phyloP scores from a whole-genome alignment of 2,113 vertebrate genomes.

The Microtus oregoni region DNA sequence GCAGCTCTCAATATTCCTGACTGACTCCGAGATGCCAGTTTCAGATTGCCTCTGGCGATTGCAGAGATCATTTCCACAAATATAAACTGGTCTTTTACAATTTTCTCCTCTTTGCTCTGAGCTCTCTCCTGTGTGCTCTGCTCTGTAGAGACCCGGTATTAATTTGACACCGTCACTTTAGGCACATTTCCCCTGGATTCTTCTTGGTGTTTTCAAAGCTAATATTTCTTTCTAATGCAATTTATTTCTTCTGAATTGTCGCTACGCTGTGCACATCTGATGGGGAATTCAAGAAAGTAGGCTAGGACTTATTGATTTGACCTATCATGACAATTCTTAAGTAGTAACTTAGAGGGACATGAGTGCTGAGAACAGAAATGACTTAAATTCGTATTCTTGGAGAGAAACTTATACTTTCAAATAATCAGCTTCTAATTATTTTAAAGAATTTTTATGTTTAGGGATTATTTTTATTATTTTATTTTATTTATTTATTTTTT shows the following conservation, averaged over 20 bases:
- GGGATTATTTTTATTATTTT: background rate
- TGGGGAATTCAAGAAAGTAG: background rate
- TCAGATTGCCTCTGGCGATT: slow-evolving; percentile 71
- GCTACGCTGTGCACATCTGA: background rate
- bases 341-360: background rate
- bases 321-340: background rate
- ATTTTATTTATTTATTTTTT: too few species aligned
- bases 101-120: slow-evolving; percentile 73
- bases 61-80: slow-evolving; percentile 76
- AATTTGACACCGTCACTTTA: slow-evolving; percentile 59
- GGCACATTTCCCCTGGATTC: slow-evolving; percentile 40
- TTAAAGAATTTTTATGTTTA: slow-evolving; percentile 50
- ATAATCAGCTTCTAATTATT: background rate
- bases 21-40: slow-evolving; percentile 65
- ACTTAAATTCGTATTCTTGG: slow-evolving; percentile 6
- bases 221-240: slow-evolving; percentile 18
- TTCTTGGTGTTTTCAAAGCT: slow-evolving; percentile 46
- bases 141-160: slow-evolving; percentile 50
- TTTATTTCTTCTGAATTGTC: slow-evolving; percentile 42
- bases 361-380: background rate
- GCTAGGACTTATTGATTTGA: slow-evolving; percentile 32
- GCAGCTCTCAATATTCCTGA: slow-evolving; percentile 76
- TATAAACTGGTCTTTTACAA: slow-evolving; percentile 72
- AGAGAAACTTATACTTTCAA: background rate
- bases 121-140: slow-evolving; percentile 31